Evolutionary conservation across 2,888 invertebrate genomes (phyloP), one percentile per base, ranked within the genome.

Genomic region (Prenolepis imparis): DNA sequence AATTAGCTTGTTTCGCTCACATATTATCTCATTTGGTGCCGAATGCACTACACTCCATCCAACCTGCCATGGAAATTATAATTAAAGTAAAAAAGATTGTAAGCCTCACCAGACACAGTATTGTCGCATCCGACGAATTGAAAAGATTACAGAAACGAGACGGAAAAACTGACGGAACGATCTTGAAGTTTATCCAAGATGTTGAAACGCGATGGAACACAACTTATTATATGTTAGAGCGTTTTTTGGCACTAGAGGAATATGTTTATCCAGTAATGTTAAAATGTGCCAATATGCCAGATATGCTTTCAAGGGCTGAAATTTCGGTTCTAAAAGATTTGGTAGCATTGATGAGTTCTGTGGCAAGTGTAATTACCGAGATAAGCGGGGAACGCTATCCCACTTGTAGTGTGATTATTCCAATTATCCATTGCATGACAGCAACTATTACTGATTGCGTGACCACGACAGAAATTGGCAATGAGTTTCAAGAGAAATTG

Each of bases 31-130:
- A 63, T 63, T 63, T 63, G 11, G 39, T 63, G 36, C 39, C 39
- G 11, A 63, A 63, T 9, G 61, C 28, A 32, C 3, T 32, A 32
- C 63, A 63, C 11, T 39, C 63, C 36, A 39, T 63, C 63, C 63
- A 63, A 63, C 11, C 63, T 63, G 63, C 63, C 3, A 36, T 63
- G n/a, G 61, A 32, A 63, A 63, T 63, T 63, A 63, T 63, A 63
- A 63, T 9, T n/a, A 63, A 63, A 8, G n/a, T 9, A 32, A 63
- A 63, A 63, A 63, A 63, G 2, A 63, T 63, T 36, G 61, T 63
- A 32, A 63, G 2, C 2, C 61, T 63, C n/a, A 32, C 15, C 32
- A 63, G n/a, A 18, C 61, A 36, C 21, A 63, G 36, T 63, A 21
- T 36, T 63, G 63, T 63, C 63, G 63, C 63, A 36, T 64, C 64